Evolutionary conservation across 1,140 invertebrate genomes (phyloP), one percentile per base, ranked within the genome.

Genomic region (Grapholita molesta): DNA sequence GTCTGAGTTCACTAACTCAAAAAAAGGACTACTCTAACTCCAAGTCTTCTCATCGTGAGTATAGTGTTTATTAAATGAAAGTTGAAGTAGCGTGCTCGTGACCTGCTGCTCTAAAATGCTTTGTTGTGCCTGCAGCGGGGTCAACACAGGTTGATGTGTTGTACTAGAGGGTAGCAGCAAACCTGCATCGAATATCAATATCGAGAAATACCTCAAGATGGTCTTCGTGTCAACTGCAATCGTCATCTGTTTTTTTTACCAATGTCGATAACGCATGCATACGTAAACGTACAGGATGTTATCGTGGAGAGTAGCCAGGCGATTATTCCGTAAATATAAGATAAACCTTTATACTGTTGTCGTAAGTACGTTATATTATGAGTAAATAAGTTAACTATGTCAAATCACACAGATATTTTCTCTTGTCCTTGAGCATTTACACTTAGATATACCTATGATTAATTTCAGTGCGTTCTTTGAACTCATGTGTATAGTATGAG

Each of bases 141-240:
- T 67, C 84, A 69, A 84, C 74, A 70, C 70, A 80, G 33, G 76
- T 78, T 42, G 84, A 86, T 72, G 83, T 86, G 42, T 78, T 84
- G 57, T 86, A 86, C 57, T 86, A 75, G 67, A 70, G 70, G 66
- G n/a, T 6, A 15, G 9, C 28, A 21, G 28, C 32, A 4, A 30
- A 15, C n/a, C 12, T 1, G 38, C 6, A 42, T 15, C 38, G 38
- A 42, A 42, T 42, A 42, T 15, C 12, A 12, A 48, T 8, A 35
- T 11, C 11, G 18, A 21, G 42, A 48, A 48, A 7, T 48, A 48
- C 18, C 18, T 48, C 8, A 21, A 18, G 35, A n/a, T 15, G 12
- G 11, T 38, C 35, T 48, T 21, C n/a, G n/a, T n/a, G n/a, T n/a
- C n/a, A n/a, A n/a, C n/a, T n/a, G n/a, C 42, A 48, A 8, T 9